Conservation (phyloP, 2,113 vertebrate species). For the Crotalus tigris region DNA sequence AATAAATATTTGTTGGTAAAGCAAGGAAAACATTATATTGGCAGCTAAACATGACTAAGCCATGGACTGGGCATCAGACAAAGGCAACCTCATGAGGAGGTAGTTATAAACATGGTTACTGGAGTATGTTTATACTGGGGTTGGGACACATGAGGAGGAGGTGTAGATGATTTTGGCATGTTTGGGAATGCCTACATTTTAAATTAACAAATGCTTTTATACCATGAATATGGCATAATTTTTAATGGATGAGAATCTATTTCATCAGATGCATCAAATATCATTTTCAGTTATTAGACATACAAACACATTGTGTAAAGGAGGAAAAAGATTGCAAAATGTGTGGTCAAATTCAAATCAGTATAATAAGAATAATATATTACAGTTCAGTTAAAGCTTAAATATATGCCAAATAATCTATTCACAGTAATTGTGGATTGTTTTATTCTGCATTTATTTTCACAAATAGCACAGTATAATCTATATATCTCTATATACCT, state of each 20-base stretch:
- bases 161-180: not conserved
- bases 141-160: not conserved
- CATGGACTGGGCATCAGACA: not conserved
- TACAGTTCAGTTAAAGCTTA: not conserved
- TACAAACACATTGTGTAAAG: not conserved
- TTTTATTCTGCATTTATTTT: not conserved
- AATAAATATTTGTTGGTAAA: not conserved
- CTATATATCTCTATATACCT: not conserved
- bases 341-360: not conserved
- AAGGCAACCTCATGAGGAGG: not conserved
- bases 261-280: not conserved
- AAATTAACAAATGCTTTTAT: not conserved
- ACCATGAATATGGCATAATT: not conserved
- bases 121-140: not conserved
- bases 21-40: not conserved
- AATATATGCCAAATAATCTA: not conserved
- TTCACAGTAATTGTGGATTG: not conserved
- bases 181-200: not conserved
- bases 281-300: not conserved
- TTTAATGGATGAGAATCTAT: not conserved
- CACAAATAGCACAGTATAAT: not conserved
- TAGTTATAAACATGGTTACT: not conserved
- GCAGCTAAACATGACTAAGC: not conserved
- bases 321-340: not conserved
- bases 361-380: not conserved